These are phyloP conservation scores for Pachyseris speciosa DNA, from an alignment of 64 coral and sea anemone genomes.

Conservation along the genomic window DNA sequence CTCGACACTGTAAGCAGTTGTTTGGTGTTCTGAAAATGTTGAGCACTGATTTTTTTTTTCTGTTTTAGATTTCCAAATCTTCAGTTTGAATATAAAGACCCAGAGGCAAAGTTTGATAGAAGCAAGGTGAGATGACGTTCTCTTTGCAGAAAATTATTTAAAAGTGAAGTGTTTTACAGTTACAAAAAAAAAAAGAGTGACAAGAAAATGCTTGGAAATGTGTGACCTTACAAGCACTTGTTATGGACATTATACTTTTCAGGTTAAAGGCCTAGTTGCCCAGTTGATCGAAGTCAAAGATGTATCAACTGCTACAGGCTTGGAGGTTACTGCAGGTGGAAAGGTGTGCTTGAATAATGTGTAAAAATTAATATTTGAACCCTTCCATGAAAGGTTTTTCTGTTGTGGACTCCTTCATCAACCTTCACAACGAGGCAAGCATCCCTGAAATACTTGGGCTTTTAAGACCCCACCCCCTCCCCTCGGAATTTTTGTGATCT, in stretches of 20 bases:
- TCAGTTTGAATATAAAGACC: constrained; percentile 95
- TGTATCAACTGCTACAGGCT: constrained; percentile 83
- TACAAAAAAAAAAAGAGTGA: no score
- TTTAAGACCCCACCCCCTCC: no score
- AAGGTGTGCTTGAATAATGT: constrained; percentile 16
- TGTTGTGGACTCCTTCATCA: no score
- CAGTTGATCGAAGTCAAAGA: constrained; percentile 92
- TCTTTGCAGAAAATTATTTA: neutral
- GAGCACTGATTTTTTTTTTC: neutral
- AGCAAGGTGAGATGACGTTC: constrained; percentile 68
- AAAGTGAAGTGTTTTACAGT: neutral
- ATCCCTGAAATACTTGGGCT: no score
- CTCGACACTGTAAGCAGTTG: neutral
- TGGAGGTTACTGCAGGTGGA: constrained; percentile 87
- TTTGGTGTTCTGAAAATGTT: neutral
- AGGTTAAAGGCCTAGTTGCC: constrained; percentile 94
- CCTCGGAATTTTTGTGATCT: no score
- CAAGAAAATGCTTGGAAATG: neutral
- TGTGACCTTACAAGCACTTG: neutral
- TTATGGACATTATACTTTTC: neutral
- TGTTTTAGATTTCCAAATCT: constrained; percentile 93
- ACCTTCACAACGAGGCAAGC: no score
- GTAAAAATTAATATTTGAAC: neutral
- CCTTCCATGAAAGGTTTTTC: no score
- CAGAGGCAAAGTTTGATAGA: constrained; percentile 90